phyloP scores from a whole-genome alignment of 2,113 vertebrate genomes.

The Heliornis fulica region DNA sequence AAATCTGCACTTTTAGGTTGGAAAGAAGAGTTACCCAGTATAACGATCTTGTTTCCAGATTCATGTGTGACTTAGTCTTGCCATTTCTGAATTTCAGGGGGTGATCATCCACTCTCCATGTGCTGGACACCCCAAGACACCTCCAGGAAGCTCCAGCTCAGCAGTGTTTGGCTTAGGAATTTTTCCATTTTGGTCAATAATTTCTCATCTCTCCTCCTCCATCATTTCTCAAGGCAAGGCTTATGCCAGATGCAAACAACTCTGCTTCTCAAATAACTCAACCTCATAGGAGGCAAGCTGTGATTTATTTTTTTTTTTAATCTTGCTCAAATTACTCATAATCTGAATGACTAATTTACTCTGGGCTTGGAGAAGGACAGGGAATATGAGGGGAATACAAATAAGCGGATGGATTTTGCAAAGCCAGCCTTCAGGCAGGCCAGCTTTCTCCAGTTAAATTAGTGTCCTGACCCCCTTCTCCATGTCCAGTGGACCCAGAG shows the following conservation, averaged over 20 bases:
- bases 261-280: conserved; percentile 10
- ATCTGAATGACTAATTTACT: background rate
- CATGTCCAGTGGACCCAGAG: background rate
- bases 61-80: background rate
- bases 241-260: background rate
- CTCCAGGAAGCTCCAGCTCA: background rate
- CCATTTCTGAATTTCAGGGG: background rate
- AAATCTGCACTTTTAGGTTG: background rate
- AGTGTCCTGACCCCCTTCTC: background rate
- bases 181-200: background rate
- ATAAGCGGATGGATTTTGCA: background rate
- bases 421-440: background rate
- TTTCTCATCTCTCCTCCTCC: background rate
- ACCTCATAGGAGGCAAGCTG: background rate
- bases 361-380: background rate
- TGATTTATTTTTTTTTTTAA: conserved; percentile 17
- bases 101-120: background rate
- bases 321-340: conserved; percentile 1
- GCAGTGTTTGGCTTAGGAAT: background rate
- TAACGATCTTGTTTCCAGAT: background rate
- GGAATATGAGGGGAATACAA: background rate
- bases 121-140: background rate
- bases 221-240: background rate
- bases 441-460: background rate
- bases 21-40: background rate